phyloP scores from a whole-genome alignment of 2,888 invertebrate genomes.

The Stictocephala bisonia region DNA sequence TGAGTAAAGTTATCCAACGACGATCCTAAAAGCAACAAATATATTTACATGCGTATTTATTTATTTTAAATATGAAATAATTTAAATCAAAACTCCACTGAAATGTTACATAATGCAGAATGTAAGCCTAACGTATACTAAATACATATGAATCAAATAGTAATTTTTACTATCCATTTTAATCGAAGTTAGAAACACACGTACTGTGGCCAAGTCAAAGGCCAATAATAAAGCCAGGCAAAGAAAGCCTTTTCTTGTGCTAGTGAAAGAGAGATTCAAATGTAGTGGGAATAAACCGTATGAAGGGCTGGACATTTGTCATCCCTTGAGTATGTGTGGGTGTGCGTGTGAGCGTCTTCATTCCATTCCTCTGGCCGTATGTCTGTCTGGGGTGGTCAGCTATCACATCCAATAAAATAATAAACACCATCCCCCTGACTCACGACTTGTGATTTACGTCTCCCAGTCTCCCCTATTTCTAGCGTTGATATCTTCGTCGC shows the following conservation, averaged over 20 bases:
- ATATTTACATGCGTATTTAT: no score
- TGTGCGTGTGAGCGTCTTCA: constrained; percentile 4
- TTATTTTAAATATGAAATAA: no score
- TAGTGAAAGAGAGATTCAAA: constrained; percentile 18
- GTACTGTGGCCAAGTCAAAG: no score
- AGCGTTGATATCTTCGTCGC: constrained; percentile 8
- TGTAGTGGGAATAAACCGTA: neutral
- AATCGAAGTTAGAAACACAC: no score
- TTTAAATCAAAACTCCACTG: no score
- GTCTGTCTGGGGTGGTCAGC: constrained; percentile 35
- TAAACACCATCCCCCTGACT: constrained; percentile 40
- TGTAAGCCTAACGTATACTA: no score
- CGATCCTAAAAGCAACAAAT: no score
- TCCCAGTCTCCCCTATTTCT: neutral
- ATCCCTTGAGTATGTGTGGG: neutral
- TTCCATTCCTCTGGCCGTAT: neutral
- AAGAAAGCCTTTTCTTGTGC: no score
- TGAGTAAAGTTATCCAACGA: no score
- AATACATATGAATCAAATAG: neutral
- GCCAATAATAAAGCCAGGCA: no score
- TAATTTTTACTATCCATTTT: no score
- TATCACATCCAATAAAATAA: constrained; percentile 48
- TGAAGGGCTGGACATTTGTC: constrained; percentile 15
- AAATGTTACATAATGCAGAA: no score
- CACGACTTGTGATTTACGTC: constrained; percentile 22